Evolutionary conservation across 1,140 invertebrate species (phyloP).

Genomic region (Sycobia sp.): DNA sequence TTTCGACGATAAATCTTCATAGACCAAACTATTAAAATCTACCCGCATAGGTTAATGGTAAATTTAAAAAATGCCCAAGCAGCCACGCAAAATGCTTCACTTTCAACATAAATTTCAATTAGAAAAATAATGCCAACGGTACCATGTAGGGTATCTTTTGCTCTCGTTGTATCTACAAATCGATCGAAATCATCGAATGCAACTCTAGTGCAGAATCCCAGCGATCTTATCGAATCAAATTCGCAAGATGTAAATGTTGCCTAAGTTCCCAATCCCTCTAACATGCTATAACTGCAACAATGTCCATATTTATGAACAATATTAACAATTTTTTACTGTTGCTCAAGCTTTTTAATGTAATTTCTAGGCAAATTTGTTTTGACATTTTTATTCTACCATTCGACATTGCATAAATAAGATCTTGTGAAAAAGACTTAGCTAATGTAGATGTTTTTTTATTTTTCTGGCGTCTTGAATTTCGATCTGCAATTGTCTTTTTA

Average conservation of each 20-base stretch:
- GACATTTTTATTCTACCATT: constrained; percentile 44
- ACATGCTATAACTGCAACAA: constrained; percentile 38
- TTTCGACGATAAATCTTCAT: constrained; percentile 17
- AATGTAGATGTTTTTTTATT: background rate
- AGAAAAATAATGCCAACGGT: constrained; percentile 47
- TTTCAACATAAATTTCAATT: constrained; percentile 19
- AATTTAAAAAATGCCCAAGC: background rate
- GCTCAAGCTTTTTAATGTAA: constrained; percentile 43
- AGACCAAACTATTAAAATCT: constrained; percentile 37
- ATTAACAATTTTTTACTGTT: constrained; percentile 44
- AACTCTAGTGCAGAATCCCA: constrained; percentile 41
- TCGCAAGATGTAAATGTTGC: background rate
- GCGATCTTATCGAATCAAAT: background rate
- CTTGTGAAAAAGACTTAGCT: background rate
- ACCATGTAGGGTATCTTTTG: constrained; percentile 49
- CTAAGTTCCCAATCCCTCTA: constrained; percentile 44
- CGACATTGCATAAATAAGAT: background rate
- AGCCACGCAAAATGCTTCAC: background rate
- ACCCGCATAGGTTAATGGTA: constrained; percentile 41
- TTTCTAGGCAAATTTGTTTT: constrained; percentile 44
- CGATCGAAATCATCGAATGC: constrained; percentile 53
- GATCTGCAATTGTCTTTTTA: background rate
- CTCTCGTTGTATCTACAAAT: constrained; percentile 45
- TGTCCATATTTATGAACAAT: constrained; percentile 43
- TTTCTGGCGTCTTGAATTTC: background rate